Conservation (phyloP, 2,888 invertebrate genomes). For the Hyles lineata region DNA sequence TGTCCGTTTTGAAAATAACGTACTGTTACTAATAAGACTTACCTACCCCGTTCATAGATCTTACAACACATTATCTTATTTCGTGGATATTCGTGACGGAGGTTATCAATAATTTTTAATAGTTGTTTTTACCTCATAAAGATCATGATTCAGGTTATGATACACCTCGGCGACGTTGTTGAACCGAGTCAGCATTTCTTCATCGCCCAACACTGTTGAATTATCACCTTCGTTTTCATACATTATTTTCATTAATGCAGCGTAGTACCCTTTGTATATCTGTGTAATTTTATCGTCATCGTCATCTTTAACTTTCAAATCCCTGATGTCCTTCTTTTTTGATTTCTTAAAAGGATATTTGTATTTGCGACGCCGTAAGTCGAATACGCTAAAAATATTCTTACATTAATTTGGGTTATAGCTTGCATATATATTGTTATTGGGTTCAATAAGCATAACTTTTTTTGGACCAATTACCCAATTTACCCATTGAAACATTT, state of each 20-base stretch:
- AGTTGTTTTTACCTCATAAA: constrained; percentile 79
- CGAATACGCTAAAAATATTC: constrained; percentile 27
- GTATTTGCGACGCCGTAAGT: constrained; percentile 41
- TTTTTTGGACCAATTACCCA: no score
- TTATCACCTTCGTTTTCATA: constrained; percentile 64
- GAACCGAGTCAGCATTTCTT: constrained; percentile 73
- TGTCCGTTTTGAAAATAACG: no score
- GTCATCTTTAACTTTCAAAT: constrained; percentile 36
- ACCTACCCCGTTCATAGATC: no score
- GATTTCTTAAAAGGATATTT: constrained; percentile 29
- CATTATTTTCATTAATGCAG: constrained; percentile 75
- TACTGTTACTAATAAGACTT: no score
- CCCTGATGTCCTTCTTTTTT: constrained; percentile 32
- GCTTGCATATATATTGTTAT: neutral
- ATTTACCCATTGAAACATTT: no score
- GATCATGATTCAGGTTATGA: constrained; percentile 78
- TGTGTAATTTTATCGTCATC: constrained; percentile 57
- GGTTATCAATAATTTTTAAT: neutral
- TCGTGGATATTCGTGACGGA: no score
- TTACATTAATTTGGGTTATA: neutral
- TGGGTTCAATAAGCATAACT: no score
- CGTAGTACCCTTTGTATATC: constrained; percentile 67
- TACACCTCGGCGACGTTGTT: constrained; percentile 75
- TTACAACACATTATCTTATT: no score
- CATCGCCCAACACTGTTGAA: constrained; percentile 60